Evolutionary conservation across 1,140 invertebrate species (phyloP).

Genomic region (Cydia strobilella): DNA sequence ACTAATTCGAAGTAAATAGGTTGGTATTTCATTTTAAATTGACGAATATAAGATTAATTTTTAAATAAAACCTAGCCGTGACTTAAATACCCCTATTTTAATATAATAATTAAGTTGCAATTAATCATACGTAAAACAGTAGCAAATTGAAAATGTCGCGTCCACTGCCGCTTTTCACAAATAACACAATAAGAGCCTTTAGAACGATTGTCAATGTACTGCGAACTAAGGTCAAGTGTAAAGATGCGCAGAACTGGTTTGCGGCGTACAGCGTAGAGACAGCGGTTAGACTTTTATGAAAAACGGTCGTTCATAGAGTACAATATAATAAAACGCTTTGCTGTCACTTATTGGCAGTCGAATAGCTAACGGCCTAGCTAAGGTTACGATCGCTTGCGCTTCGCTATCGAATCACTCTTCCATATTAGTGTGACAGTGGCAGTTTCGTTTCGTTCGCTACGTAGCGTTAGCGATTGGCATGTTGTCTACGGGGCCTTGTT

Average conservation of each 20-base stretch:
- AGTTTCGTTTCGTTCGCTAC: no score
- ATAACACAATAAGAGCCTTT: not conserved
- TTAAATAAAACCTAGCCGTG: not conserved
- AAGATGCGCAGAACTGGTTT: slow-evolving; percentile 66
- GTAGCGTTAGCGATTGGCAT: no score
- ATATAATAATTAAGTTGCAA: not conserved
- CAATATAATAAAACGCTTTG: no score
- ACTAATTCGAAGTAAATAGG: no score
- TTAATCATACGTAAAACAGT: not conserved
- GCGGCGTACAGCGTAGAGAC: slow-evolving; percentile 58
- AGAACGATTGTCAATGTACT: slow-evolving; percentile 45
- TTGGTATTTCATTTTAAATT: no score
- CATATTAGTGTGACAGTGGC: no score
- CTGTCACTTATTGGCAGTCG: no score
- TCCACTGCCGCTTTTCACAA: not conserved
- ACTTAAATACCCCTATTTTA: not conserved
- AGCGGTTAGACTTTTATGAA: slow-evolving; percentile 49
- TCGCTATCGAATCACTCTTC: no score
- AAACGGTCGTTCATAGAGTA: not conserved
- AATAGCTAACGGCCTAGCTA: no score
- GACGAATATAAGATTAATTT: no score
- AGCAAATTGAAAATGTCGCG: not conserved
- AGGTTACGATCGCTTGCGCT: no score
- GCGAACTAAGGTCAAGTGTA: slow-evolving; percentile 54
- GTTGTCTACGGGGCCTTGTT: no score